Evolutionary conservation across 2,888 invertebrate species (phyloP), one percentile per base, ranked within the genome.

Genomic region (Zygogramma bicolorata): DNA sequence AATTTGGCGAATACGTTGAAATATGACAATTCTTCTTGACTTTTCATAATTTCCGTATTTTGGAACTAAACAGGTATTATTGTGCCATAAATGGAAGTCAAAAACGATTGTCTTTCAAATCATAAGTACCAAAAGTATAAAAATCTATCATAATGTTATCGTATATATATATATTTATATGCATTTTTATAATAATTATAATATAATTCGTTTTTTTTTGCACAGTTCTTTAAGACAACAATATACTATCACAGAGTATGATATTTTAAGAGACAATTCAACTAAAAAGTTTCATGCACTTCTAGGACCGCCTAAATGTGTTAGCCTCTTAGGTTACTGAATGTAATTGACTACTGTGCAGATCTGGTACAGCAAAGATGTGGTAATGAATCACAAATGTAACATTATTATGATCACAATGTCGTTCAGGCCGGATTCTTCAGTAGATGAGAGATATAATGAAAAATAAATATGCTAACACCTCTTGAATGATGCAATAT

Each of bases 161-260:
- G 71, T 75, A 75, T 73, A 71, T 75, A 75, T 75, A 75, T 71
- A 70, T 70, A 71, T 71, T 73, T 75, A 75, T 75, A 75, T 71
- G 71, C 71, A 71, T 71, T 73, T 72, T 71, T 75, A 75, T 70
- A 70, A 74, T 73, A 53, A 53, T 53, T 53, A 53, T 53, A 53
- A 53, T 74, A 74, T 75, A 74, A 74, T 75, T 75, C 75, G 75
- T 75, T 74, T 71, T 63, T 71, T 73, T 75, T 74, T 74, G 73
- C 75, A 75, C 73, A 75, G 70, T 75, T 74, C 75, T 75, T 75
- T 73, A 67, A 74, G 75, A 75, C 71, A 73, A 75, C 71, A 75
- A 75, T 75, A 75, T 75, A 70, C 73, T 75, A 75, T 75, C 75
- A 75, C 75, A 75, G 75, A 75, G 73, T 74, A 75, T 75, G 75